A percentile compares a stretch with the other conserved stretches of the same genome.
phyloP scores from a whole-genome alignment of 2,113 vertebrate genomes.

The Cavia porcellus region DNA sequence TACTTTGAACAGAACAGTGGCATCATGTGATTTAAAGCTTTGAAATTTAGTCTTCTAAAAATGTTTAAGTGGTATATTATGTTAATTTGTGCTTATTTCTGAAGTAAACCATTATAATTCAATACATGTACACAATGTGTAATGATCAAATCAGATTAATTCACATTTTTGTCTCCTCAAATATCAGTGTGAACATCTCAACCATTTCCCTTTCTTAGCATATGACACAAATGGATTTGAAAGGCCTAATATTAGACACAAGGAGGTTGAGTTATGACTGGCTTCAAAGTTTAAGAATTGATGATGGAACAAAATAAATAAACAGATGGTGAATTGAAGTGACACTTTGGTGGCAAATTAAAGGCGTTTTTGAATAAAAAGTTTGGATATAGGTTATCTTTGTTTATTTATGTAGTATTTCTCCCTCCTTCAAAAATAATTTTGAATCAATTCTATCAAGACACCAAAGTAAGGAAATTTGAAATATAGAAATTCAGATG shows the following conservation, averaged over 20 bases:
- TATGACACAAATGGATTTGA: not conserved
- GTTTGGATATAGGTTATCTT: not conserved
- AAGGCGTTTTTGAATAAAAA: not conserved
- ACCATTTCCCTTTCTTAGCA: not conserved
- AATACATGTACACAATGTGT: not conserved
- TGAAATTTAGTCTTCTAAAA: not conserved
- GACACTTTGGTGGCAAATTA: not conserved
- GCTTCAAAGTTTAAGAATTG: not conserved
- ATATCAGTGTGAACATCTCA: not conserved
- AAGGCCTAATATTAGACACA: not conserved
- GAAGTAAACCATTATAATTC: too few relatives aligned
- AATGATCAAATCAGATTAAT: not conserved
- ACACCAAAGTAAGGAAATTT: not conserved
- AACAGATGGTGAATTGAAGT: not conserved
- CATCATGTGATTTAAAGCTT: not conserved
- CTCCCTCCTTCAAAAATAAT: not conserved
- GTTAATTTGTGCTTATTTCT: not conserved
- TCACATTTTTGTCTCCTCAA: not conserved
- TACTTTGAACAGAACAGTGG: not conserved
- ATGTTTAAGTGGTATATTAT: not conserved
- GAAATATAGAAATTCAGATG: not conserved
- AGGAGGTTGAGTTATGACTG: not conserved
- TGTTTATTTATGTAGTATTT: not conserved
- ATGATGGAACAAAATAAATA: not conserved
- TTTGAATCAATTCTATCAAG: not conserved